Percentiles rank a stretch among this genome's conserved stretches.
phyloP scores from a whole-genome alignment of 2,888 invertebrate species.

The Callimorpha dominula region DNA sequence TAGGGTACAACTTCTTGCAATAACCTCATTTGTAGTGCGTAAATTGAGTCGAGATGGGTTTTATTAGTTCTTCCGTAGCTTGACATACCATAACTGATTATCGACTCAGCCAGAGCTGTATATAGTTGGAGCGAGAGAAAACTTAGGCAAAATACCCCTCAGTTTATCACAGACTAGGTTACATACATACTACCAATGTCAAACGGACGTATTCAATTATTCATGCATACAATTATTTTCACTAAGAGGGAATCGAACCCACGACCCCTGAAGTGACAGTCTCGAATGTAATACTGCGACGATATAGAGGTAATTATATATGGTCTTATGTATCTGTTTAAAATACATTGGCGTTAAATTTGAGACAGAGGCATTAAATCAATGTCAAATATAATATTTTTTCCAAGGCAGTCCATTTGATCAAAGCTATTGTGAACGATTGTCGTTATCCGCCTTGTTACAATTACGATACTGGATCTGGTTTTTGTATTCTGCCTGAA shows the following conservation, averaged over 20 bases:
- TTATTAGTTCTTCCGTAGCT: no score
- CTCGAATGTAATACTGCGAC: background rate
- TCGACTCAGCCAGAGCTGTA: no score
- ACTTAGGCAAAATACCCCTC: no score
- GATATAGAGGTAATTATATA: background rate
- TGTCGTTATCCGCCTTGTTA: slow-evolving; percentile 1
- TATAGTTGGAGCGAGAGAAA: no score
- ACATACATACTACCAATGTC: no score
- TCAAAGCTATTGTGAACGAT: slow-evolving; percentile 6
- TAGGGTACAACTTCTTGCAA: no score
- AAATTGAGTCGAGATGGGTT: no score
- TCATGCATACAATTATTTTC: background rate
- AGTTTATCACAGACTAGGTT: no score
- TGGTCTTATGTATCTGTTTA: background rate
- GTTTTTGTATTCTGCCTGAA: background rate
- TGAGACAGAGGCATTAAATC: slow-evolving; percentile 10
- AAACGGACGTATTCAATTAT: background rate
- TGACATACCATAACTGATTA: no score
- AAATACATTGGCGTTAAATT: background rate
- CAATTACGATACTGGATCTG: background rate
- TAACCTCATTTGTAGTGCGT: no score
- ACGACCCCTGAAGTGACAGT: background rate
- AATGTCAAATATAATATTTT: slow-evolving; percentile 13
- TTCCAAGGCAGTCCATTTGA: slow-evolving; percentile 3
- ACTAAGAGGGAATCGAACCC: background rate